Base-by-base conservation (phyloP, 1,140 invertebrate species). In the Acromyrmex heyeri region DNA sequence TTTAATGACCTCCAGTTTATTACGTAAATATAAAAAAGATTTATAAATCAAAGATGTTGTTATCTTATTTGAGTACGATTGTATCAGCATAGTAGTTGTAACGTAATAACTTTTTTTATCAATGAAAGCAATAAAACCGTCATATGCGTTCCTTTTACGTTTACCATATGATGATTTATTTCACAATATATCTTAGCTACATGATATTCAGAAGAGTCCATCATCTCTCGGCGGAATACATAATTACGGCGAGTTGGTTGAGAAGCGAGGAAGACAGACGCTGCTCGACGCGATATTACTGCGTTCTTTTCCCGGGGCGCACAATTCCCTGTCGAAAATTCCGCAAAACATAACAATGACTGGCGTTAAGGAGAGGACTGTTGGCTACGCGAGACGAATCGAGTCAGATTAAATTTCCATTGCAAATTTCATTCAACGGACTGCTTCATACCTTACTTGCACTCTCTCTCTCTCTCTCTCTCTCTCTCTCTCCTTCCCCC, bases 361-460 rank as follows among this genome's bases (percentile, higher is more conserved):
- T 24, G 67, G 53, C 50, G 86, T 89, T 85, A 90, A 89, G 75
- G 87, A 87, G 65, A 83, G 48, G 79, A 69, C 27, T 61, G 87
- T 38, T 38, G 57, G 64, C 85, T 85, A 57, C 75, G 78, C 73
- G 79, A 69, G 82, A 86, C 85, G 79, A 90, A 90, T 87, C 77
- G 70, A 70, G 76, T 53, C 73, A 88, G 86, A 91, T 91, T 90
- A 91, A 91, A 91, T 91, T 88, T 90, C 89, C 90, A 91, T 91
- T 90, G 89, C 79, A 91, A 90, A 91, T 91, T 88, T 91, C 90
- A 90, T 91, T 91, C 89, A 81, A 90, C 76, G 69, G 82, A 86
- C 82, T 65, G 64, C 38, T 34, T 87, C 57, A 48, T 87, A 65
- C 30, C 70, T 67, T 53, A 48, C 34, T 79, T 18, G 6, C 62